Percentiles rank a stretch among this genome's conserved stretches.
Conservation (phyloP, 2,888 invertebrate species). For the Podotricha telesiphe region DNA sequence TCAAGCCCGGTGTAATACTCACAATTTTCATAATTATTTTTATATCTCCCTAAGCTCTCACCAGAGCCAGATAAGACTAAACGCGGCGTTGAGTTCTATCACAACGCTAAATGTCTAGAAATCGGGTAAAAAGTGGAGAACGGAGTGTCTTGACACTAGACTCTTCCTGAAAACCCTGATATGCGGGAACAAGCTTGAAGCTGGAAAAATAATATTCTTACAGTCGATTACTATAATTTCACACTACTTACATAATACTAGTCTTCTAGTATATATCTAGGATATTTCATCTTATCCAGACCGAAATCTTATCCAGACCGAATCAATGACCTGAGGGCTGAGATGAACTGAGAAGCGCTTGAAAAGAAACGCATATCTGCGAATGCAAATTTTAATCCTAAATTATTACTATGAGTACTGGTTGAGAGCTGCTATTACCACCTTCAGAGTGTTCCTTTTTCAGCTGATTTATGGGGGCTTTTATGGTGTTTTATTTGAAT, state of each 20-base stretch:
- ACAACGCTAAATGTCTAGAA: too few species aligned
- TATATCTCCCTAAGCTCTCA: too few species aligned
- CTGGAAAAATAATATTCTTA: too few species aligned
- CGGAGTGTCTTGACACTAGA: too few species aligned
- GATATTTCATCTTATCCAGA: conserved; percentile 30
- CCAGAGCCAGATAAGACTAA: too few species aligned
- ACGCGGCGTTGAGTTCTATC: background rate
- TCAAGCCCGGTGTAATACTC: too few species aligned
- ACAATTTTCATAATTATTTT: too few species aligned
- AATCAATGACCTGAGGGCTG: conserved; percentile 34
- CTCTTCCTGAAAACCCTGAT: too few species aligned
- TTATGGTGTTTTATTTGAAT: background rate
- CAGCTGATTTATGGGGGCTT: too few species aligned
- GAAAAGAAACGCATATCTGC: conserved; percentile 69
- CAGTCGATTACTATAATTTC: too few species aligned
- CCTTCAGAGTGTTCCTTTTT: background rate
- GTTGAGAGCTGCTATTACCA: conserved; percentile 56
- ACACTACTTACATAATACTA: background rate
- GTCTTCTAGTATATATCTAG: background rate
- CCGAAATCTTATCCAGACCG: conserved; percentile 34
- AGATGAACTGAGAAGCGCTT: conserved; percentile 43
- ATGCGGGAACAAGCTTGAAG: too few species aligned
- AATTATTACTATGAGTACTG: conserved; percentile 68
- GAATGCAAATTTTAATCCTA: conserved; percentile 79
- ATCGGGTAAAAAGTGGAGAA: background rate